phyloP scores from a whole-genome alignment of 2,797 vertebrate genomes.

The Emydoidea blandingii region DNA sequence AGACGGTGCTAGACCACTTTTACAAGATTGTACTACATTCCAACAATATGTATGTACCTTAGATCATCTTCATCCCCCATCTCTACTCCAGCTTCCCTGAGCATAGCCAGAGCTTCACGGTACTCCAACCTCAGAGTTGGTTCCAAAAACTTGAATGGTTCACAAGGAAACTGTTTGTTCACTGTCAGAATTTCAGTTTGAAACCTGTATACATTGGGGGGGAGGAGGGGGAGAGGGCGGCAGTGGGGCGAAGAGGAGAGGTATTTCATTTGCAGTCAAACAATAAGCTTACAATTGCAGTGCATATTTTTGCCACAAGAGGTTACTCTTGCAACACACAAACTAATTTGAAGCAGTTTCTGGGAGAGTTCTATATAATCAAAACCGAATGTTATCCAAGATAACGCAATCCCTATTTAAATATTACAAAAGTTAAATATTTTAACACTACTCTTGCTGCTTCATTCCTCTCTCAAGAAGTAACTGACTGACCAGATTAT shows the following conservation, averaged over 20 bases:
- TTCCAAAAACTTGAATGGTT: slow-evolving; percentile 98
- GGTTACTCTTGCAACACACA: slow-evolving; percentile 70
- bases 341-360: background rate
- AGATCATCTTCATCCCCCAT: slow-evolving; percentile 99
- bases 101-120: slow-evolving; percentile 93
- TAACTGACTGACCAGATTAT: background rate
- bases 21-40: background rate
- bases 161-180: slow-evolving; percentile 94
- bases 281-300: background rate
- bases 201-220: slow-evolving; percentile 82
- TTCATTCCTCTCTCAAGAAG: slow-evolving; percentile 4
- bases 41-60: slow-evolving; percentile 82
- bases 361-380: slow-evolving; percentile 32
- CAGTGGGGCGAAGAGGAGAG: background rate
- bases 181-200: slow-evolving; percentile 97
- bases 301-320: slow-evolving; percentile 74
- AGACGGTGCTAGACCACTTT: background rate
- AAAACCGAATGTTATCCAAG: background rate
- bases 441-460: slow-evolving; percentile 22
- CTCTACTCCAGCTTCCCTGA: slow-evolving; percentile 93
- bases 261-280: background rate
- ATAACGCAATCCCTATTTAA: slow-evolving; percentile 36
- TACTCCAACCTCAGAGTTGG: slow-evolving; percentile 96
- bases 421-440: slow-evolving; percentile 9
- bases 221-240: background rate